A percentile compares a stretch with the other conserved stretches of the same genome.
Conservation (phyloP, 2,113 vertebrate species). For the Butorides virescens region DNA sequence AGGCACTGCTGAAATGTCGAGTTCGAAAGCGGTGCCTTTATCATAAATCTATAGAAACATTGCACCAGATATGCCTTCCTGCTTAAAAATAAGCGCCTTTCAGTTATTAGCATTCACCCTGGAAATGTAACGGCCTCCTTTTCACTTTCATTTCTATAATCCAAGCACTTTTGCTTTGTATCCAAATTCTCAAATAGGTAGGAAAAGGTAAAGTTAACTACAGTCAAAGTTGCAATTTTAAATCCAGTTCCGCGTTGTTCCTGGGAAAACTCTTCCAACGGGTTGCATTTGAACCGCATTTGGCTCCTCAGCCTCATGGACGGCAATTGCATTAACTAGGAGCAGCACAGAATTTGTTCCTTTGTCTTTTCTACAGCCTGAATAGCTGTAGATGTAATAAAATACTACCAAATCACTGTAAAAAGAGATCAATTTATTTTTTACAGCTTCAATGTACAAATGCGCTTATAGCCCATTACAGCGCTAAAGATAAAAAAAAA, state of each 20-base stretch:
- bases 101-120: not conserved
- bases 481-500: not conserved
- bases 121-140: not conserved
- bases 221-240: not conserved
- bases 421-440: slow-evolving; percentile 5
- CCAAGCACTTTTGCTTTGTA: not conserved
- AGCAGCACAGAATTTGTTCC: not conserved
- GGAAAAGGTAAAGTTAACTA: not conserved
- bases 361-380: not conserved
- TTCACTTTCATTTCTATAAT: not conserved
- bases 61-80: not conserved
- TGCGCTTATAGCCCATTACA: slow-evolving; percentile 1
- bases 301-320: not conserved
- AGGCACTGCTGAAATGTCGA: not conserved
- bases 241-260: not conserved
- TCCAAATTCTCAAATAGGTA: not conserved
- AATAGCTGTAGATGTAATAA: slow-evolving; percentile 16
- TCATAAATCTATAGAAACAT: not conserved
- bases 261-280: not conserved
- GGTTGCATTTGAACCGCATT: not conserved
- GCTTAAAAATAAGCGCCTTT: not conserved
- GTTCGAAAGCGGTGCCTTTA: not conserved
- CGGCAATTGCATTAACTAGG: not conserved
- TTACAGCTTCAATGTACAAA: slow-evolving; percentile 14
- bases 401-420: not conserved